phyloP scores from a whole-genome alignment of 2,797 vertebrate species.

The Neomorphus geoffroyi region DNA sequence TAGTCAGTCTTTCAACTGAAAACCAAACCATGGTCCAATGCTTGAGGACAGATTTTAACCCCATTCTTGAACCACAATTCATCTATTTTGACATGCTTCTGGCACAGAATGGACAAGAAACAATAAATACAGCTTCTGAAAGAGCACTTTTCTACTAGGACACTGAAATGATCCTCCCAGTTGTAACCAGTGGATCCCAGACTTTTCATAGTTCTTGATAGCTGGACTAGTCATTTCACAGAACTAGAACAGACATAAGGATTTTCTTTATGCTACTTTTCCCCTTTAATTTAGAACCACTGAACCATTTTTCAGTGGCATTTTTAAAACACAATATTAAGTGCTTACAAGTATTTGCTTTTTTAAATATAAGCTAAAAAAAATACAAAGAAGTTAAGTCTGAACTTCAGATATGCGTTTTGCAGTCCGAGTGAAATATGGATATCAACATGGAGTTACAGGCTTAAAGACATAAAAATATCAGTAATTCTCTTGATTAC shows the following conservation, averaged over 20 bases:
- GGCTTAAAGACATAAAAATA: neutral
- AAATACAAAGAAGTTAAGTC: neutral
- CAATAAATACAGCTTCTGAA: neutral
- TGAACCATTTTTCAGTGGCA: neutral
- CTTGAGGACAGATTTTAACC: neutral
- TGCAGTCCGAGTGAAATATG: neutral
- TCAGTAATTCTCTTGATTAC: neutral
- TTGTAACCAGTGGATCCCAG: neutral
- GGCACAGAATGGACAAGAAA: neutral
- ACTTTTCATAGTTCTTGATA: neutral
- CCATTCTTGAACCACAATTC: neutral
- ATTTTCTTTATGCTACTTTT: neutral
- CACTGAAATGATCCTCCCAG: neutral
- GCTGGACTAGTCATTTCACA: neutral
- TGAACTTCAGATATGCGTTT: neutral
- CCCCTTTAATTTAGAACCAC: neutral
- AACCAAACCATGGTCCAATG: neutral
- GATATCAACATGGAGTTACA: neutral
- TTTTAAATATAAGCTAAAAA: neutral
- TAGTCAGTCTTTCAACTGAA: neutral
- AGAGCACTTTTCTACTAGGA: neutral
- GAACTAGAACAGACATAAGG: neutral
- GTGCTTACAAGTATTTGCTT: neutral
- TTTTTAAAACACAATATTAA: neutral
- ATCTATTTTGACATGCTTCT: neutral